Conservation (phyloP, 1,140 invertebrate species). For the Marisa cornuarietis region DNA sequence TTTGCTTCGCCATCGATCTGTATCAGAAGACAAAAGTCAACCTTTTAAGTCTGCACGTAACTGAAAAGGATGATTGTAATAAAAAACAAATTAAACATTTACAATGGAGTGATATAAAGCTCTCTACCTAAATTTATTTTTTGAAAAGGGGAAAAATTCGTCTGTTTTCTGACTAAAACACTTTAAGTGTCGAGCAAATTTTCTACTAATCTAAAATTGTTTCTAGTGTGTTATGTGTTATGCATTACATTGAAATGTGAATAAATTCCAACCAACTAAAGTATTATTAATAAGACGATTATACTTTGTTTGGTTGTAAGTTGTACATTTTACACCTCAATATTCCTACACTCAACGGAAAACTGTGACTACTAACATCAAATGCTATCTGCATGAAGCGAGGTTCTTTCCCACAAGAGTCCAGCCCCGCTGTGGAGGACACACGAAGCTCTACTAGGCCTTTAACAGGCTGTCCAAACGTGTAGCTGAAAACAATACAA, state of each 20-base stretch:
- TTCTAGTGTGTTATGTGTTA: too few relatives aligned
- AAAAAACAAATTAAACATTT: background rate
- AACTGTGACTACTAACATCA: slow-evolving; percentile 11
- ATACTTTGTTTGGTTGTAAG: too few relatives aligned
- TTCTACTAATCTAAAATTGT: too few relatives aligned
- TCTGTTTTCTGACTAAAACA: too few relatives aligned
- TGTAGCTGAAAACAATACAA: slow-evolving; percentile 15
- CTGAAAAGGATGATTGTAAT: background rate
- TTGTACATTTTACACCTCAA: background rate
- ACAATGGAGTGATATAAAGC: background rate
- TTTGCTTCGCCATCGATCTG: slow-evolving; percentile 33
- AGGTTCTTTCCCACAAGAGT: slow-evolving; percentile 20
- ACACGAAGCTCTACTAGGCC: slow-evolving; percentile 29
- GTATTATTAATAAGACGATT: background rate
- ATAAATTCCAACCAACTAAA: background rate
- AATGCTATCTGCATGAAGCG: slow-evolving; percentile 20
- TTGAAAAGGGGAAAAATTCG: too few relatives aligned
- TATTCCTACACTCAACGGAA: background rate
- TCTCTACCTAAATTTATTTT: too few relatives aligned
- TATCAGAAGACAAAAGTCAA: too few relatives aligned
- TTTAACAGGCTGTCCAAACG: slow-evolving; percentile 31
- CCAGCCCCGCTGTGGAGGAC: background rate
- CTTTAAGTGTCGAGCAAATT: too few relatives aligned
- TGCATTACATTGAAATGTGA: background rate
- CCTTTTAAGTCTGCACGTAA: background rate